Evolutionary conservation across 1,140 invertebrate genomes (phyloP), one percentile per base, ranked within the genome.

Genomic region (Heliconius nattereri): DNA sequence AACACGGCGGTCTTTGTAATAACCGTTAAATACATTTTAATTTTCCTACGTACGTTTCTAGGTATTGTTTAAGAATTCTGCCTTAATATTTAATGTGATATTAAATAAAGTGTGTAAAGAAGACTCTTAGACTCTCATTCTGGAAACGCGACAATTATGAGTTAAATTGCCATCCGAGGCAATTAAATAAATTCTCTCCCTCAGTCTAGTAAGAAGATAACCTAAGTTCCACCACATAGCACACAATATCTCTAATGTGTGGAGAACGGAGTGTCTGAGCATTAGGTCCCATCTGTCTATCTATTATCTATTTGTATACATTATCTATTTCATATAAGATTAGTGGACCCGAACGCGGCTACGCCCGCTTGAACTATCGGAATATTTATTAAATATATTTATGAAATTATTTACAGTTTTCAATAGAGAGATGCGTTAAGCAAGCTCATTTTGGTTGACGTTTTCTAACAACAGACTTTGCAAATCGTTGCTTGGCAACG

Each of bases 1-100:
- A 66, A 19, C 29, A 2, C 11, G 26, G 3, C 9, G 11, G 8
- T 66, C 60, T 29, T 13, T 29, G 9, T 29, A 66, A 66, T 66
- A 66, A 66, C 60, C 26, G 29, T 66, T 66, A 66, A 29, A 66
- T 66, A 66, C 60, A 66, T 66, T 66, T 26, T 29, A 66, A 66
- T 66, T 66, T 66, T 9, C 57, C 11, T 29, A 66, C 13, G 23
- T 16, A 29, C 13, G 13, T 66, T 66, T 66, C 60, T 29, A 29
- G 13, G 13, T 66, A 16, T 26, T 66, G 29, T 26, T 26, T 29
- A 2, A 29, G 13, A 29, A 66, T 66, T 66, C 26, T 66, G 26
- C 13, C 13, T 5, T 9, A 57, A 7, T 60, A 3, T 23, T 23
- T 60, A 13, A 16, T 60, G 57, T 60, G 9, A 9, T 11, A 9